Percentiles rank a stretch among this genome's conserved stretches.
These are phyloP conservation scores for Bombyx huttoni DNA, from an alignment of 2,888 invertebrate species.

Conservation along the genomic window DNA sequence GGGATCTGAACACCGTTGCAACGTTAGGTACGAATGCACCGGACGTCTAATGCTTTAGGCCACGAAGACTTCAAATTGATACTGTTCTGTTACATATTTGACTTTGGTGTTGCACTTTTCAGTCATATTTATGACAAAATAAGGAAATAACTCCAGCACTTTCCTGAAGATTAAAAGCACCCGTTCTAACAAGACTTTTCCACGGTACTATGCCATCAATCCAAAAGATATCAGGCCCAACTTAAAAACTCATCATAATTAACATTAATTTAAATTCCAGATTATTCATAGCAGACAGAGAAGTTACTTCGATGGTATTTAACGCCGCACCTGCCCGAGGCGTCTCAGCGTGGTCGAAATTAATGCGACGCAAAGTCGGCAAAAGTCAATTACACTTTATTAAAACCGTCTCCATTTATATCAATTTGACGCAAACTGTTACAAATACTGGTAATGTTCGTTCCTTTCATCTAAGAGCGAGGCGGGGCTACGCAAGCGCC, in stretches of 20 bases:
- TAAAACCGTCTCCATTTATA: constrained; percentile 73
- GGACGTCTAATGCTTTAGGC: no score
- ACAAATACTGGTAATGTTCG: constrained; percentile 72
- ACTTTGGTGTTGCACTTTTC: no score
- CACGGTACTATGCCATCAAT: constrained; percentile 20
- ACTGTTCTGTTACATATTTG: no score
- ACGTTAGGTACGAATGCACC: no score
- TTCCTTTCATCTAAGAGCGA: constrained; percentile 63
- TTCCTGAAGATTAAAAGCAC: background rate
- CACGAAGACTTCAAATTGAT: no score
- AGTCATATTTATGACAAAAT: no score
- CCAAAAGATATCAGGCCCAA: constrained; percentile 32
- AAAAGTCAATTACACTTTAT: constrained; percentile 73
- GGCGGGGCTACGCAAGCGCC: constrained; percentile 70
- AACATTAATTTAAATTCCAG: constrained; percentile 64
- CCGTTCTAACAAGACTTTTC: background rate
- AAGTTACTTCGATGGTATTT: constrained; percentile 59
- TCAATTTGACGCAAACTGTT: constrained; percentile 73
- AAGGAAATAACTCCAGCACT: background rate
- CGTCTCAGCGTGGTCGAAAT: constrained; percentile 69
- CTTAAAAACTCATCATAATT: constrained; percentile 61
- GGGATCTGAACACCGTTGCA: no score
- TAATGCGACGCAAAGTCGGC: constrained; percentile 70
- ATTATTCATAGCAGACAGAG: constrained; percentile 59
- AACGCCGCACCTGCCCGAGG: constrained; percentile 66